These are phyloP conservation scores for Ceratoteleas bidentatus DNA, from an alignment of 1,140 invertebrate genomes.

Conservation along the genomic window DNA sequence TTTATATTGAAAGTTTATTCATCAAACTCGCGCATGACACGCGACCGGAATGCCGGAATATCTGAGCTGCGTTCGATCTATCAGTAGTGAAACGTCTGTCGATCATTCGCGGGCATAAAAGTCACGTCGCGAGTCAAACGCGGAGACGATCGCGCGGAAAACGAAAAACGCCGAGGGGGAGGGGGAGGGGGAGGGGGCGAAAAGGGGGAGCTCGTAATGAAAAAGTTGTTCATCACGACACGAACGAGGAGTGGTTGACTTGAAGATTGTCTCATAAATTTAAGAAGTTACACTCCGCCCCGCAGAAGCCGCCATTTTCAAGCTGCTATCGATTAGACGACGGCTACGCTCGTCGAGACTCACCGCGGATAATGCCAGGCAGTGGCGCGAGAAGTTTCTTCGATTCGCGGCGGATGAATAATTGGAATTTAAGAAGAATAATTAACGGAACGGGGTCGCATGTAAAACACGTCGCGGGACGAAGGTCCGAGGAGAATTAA, in stretches of 20 bases:
- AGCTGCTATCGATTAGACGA: constrained; percentile 64
- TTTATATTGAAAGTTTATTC: constrained; percentile 42
- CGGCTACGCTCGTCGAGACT: constrained; percentile 46
- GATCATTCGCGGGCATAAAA: constrained; percentile 16
- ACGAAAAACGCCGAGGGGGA: background rate
- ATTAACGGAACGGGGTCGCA: too few species aligned
- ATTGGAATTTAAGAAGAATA: too few species aligned
- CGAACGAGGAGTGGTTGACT: constrained; percentile 60
- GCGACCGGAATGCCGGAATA: constrained; percentile 8
- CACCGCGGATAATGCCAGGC: constrained; percentile 30
- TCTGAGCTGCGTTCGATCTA: constrained; percentile 18
- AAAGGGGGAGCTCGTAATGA: constrained; percentile 23
- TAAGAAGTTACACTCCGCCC: constrained; percentile 63
- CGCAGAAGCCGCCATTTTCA: constrained; percentile 63
- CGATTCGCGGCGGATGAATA: constrained; percentile 42
- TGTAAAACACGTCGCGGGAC: too few species aligned
- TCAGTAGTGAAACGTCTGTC: constrained; percentile 29
- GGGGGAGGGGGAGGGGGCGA: background rate
- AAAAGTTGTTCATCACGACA: constrained; percentile 59
- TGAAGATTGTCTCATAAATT: constrained; percentile 67
- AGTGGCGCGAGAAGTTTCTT: constrained; percentile 42
- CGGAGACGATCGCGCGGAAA: too few species aligned
- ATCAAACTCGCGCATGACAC: constrained; percentile 33
- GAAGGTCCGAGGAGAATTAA: too few species aligned
- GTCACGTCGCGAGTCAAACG: background rate